Base-by-base conservation (phyloP, 2,888 invertebrate species). In the Autographa gamma region DNA sequence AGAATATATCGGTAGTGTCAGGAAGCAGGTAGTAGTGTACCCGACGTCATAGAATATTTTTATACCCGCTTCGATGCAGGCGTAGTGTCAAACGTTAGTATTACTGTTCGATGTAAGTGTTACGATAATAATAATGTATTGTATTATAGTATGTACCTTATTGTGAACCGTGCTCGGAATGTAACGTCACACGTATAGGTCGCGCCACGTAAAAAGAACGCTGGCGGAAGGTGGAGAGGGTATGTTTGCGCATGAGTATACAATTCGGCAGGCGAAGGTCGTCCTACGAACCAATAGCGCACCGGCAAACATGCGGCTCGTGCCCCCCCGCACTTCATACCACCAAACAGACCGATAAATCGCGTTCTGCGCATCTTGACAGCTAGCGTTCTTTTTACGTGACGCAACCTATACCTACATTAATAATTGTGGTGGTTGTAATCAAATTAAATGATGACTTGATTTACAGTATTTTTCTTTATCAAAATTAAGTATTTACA, bases 61-160 rank as follows among this genome's bases (percentile, higher is more conserved):
- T 92, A 89, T 92, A 92, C 92, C 91, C 86, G 91, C 91, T 91
- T 91, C 86, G 67, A 74, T 74, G 73, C 69, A 70, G 73, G 73
- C 69, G 85, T 85, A 79, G 86, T 84, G 85, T 85, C 84, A 84
- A 85, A 85, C 77, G 73, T 71, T 81, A 81, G 81, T 74, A 74
- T 79, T 86, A 82, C 78, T 69, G 80, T 70, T 82, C 77, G 73
- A 73, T 77, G 77, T 84, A 79, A 84, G 85, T 84, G 80, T 81
- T 84, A 85, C 71, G 74, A 76, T 82, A 76, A 69, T 76, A 78
- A 63, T 82, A 77, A 71, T 73, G 69, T 82, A 78, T 80, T 81
- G 78, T 84, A 83, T 68, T 69, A 71, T 76, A 78, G 69, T 73
- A 65, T 67, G 71, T 71, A 70, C 69, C 38, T 31, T 67, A 16